These are phyloP conservation scores for Callospermophilus lateralis DNA, from an alignment of 2,113 vertebrate species.

Conservation along the genomic window DNA sequence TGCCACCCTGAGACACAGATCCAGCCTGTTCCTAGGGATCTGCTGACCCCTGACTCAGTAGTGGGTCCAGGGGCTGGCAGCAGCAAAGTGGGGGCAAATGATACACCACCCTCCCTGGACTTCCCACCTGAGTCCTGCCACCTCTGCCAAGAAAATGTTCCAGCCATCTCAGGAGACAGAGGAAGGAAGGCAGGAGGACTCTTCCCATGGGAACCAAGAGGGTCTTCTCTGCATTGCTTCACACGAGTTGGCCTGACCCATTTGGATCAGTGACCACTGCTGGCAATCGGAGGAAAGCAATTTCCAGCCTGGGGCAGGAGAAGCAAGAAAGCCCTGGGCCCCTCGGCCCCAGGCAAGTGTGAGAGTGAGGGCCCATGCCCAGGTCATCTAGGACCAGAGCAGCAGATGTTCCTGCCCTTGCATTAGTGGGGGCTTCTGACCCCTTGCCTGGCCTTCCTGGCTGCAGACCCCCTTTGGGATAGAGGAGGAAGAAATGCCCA, in stretches of 20 bases:
- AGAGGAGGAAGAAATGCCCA: background rate
- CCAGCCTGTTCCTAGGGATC: background rate
- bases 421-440: background rate
- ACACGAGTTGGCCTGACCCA: background rate
- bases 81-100: background rate
- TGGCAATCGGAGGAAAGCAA: background rate
- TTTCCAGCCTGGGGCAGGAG: background rate
- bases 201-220: background rate
- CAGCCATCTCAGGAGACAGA: background rate
- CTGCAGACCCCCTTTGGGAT: background rate
- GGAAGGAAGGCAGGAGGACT: background rate
- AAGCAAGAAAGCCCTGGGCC: background rate
- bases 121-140: background rate
- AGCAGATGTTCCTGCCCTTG: background rate
- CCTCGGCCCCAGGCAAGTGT: background rate
- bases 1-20: background rate
- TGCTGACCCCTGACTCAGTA: background rate
- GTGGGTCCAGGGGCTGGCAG: background rate
- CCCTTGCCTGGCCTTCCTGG: background rate
- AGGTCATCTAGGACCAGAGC: background rate
- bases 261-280: background rate
- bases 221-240: constrained; percentile 19
- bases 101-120: background rate
- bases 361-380: background rate
- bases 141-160: background rate